Evolutionary conservation across 2,113 vertebrate genomes (phyloP), one percentile per base, ranked within the genome.

Genomic region (Numenius arquata): DNA sequence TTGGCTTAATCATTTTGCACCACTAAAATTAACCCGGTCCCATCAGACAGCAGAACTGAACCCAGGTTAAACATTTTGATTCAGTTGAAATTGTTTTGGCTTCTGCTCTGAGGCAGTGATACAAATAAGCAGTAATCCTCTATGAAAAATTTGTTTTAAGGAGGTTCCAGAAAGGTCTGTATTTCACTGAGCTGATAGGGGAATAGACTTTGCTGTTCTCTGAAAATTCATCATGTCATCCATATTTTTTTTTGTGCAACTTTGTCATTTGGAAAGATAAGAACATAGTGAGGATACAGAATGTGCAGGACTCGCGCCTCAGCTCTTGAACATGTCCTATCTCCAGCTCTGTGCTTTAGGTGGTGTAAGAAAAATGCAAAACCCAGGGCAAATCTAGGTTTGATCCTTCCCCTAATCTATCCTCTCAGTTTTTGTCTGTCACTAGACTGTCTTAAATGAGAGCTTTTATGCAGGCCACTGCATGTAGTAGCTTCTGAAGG

Each of bases 21-120:
- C 59, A 41, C 63, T 95, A 61, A 90, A 95, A 87, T 93, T 30
- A 87, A 87, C 73, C 62, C 65, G 58, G 38, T 90, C 59, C 30
- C 47, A 45, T 92, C 61, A 93, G 79, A 80, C 43, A 68, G 27
- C 77, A 77, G 82, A 80, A 55, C 63, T 9, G 38, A 95, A 83
- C 9, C 30, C 62, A 82, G 32, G 53, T 90, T 92, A 90, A 96
- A 59, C 7, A 78, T 80, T 87, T 95, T 82, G 72, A 94, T 78
- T 93, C 52, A 20, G 15, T 2, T 89, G 76, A 76, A 94, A 77
- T 53, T 83, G 53, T 59, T 90, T 84, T 93, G 61, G 32, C 26
- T 83, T 81, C 94, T 92, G 19, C 25, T 89, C 0, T 11, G 29
- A n/a, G 70, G 15, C 15, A 52, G 9, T 43, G 40, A 85, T 41